Base-by-base conservation (phyloP, 2,797 vertebrate genomes). In the Hoplostethus mediterraneus region DNA sequence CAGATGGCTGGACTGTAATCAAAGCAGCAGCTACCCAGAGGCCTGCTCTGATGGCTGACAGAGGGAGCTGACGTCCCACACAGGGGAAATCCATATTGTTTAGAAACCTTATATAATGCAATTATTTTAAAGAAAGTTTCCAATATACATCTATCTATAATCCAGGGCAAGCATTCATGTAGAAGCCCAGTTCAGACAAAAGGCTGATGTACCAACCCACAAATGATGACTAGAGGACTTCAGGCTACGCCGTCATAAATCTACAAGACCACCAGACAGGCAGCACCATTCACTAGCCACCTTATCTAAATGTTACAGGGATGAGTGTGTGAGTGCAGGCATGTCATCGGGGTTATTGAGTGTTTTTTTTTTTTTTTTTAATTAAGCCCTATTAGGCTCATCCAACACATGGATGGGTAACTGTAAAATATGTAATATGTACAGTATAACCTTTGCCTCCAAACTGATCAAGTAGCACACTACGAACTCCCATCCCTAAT, bases 341-440 rank as follows among this genome's bases (percentile, higher is more conserved):
- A 6, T 17, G n/a, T 48, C 16, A 48, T 17, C 58, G 57, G 63
- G 60, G 73, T 61, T 75, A 68, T 83, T 53, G 79, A 83, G 76
- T 79, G 73, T 74, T 75, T 75, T 63, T 66, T 2, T 86, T 71
- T 80, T 72, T 70, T 75, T 60, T 85, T 77, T 86, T 33, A 77
- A 81, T 84, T 66, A 77, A 38, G 42, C 51, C 33, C 2, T 51
- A 71, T 38, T 81, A 73, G 79, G 49, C 67, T 79, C 66, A 53
- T 63, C 63, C 71, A 54, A 53, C 76, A 64, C 87, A 86, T 70
- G 64, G 69, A 82, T 76, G 55, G 81, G 52, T 85, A 25, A 40
- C 2, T n/a, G 11, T 4, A 55, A 4, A 58, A 57, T 58, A 40
- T 9, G 4, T 11, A 10, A 10, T 5, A 3, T 14, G 40, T 42